Conservation (phyloP, 2,888 invertebrate genomes). For the Drosophila maculinotata region DNA sequence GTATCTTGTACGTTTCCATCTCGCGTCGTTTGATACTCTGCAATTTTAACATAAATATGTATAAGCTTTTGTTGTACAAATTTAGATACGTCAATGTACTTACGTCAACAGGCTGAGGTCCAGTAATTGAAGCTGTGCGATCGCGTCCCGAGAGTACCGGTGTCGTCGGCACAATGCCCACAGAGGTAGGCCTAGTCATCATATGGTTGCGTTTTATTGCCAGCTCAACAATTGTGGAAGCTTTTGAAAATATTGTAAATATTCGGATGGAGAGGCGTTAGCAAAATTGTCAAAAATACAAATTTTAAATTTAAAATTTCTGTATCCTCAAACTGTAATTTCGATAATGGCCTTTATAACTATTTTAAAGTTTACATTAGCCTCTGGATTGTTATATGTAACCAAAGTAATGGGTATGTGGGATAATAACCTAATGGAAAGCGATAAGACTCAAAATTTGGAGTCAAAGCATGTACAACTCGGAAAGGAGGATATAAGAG, state of each 20-base stretch:
- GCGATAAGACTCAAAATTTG: neutral
- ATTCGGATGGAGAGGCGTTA: conserved; percentile 1
- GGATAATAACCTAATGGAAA: conserved; percentile 1
- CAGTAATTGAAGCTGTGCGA: conserved; percentile 89
- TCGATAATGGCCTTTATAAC: conserved; percentile 39
- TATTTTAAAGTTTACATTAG: conserved; percentile 29
- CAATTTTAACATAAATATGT: neutral
- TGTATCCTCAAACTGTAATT: no score
- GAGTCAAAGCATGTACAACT: neutral
- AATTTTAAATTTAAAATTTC: neutral
- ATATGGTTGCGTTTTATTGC: conserved; percentile 89
- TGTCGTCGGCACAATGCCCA: conserved; percentile 86
- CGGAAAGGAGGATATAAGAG: neutral
- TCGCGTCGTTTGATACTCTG: conserved; percentile 94
- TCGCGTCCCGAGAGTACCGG: conserved; percentile 86
- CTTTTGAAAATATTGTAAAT: conserved; percentile 82
- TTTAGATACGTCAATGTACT: conserved; percentile 12
- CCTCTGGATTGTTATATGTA: conserved; percentile 41
- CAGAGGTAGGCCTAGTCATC: conserved; percentile 84
- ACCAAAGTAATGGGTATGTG: conserved; percentile 38
- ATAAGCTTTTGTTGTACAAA: neutral
- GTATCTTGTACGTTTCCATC: conserved; percentile 92
- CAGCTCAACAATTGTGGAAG: conserved; percentile 89
- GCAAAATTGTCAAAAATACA: conserved; percentile 23
- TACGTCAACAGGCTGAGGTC: conserved; percentile 95